Evolutionary conservation across 2,113 vertebrate genomes (phyloP), one percentile per base, ranked within the genome.

Genomic region (Aegotheles bennettii): DNA sequence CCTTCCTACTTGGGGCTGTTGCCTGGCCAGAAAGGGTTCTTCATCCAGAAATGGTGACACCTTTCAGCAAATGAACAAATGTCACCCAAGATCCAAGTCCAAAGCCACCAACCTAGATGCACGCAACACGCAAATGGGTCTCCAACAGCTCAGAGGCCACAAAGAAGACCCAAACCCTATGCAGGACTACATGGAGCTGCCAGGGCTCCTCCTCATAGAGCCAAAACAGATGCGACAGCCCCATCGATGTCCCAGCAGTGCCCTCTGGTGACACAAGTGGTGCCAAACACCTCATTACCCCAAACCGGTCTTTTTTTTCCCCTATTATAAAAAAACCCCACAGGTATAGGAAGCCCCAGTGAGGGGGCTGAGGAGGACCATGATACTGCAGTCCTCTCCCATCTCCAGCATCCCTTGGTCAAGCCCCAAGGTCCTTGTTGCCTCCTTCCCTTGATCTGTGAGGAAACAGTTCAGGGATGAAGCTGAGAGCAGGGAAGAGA

Each of bases 1-100:
- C 16, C n/a, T 36, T 36, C 56, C 77, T 23, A 0, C 21, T 4
- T 4, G 7, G 36, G 4, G 4, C 4, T 33, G 9, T 2, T 78
- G 8, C n/a, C 70, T 38, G 11, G 4, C 17, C 33, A 26, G 15
- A 82, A 53, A 12, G 4, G 3, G 1, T 13, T 47, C 63, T 68
- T 67, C 47, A 85, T 17, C 33, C 47, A 54, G 18, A 19, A 87
- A 77, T 0, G 0, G 15, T 14, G 40, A 64, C 6, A 25, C 3
- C 23, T 74, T 70, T n/a, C 4, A 10, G 40, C 19, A 35, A 64
- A 53, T 1, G 2, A 42, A 11, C 14, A 43, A 56, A 8, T 0
- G 0, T 20, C 35, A 25, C 42, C 36, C 33, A 69, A 57, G 20
- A 42, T 35, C 17, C 42, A 17, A 16, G 56, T 16, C 26, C 45